phyloP scores from a whole-genome alignment of 2,797 vertebrate genomes.

The Rhinella marina region DNA sequence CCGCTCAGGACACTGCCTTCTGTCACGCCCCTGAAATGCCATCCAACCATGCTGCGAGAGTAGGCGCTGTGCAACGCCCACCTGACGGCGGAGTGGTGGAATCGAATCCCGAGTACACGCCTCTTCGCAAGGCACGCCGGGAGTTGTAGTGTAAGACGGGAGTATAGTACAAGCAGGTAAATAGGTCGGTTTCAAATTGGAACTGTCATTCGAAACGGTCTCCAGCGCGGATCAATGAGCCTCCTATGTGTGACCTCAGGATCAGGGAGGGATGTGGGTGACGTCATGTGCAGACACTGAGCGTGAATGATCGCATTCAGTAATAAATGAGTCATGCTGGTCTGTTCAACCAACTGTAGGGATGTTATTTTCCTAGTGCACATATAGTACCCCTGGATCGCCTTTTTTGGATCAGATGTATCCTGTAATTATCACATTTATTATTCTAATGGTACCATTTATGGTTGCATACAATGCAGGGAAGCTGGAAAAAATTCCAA shows the following conservation, averaged over 20 bases:
- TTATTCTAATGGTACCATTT: no score
- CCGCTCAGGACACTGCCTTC: not conserved
- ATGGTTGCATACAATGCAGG: no score
- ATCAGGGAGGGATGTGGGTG: not conserved
- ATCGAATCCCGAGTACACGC: conserved; percentile 12
- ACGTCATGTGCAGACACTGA: not conserved
- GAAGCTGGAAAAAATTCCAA: no score
- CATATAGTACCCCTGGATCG: no score
- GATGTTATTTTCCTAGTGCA: not conserved
- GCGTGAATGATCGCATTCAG: not conserved
- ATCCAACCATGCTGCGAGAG: not conserved
- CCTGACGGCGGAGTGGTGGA: not conserved
- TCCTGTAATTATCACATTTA: no score
- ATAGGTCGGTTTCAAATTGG: not conserved
- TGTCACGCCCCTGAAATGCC: not conserved
- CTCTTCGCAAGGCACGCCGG: not conserved
- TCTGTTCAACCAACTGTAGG: not conserved
- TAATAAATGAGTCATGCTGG: not conserved
- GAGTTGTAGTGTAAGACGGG: conserved; percentile 25
- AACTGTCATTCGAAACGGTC: conserved; percentile 50
- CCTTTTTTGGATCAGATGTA: no score
- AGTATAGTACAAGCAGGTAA: conserved; percentile 25
- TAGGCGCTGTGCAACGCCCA: not conserved
- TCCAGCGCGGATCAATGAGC: not conserved
- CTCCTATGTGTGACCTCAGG: not conserved